Base-by-base conservation (phyloP, 23 tunicate species). In the Trididemnum clinides region DNA sequence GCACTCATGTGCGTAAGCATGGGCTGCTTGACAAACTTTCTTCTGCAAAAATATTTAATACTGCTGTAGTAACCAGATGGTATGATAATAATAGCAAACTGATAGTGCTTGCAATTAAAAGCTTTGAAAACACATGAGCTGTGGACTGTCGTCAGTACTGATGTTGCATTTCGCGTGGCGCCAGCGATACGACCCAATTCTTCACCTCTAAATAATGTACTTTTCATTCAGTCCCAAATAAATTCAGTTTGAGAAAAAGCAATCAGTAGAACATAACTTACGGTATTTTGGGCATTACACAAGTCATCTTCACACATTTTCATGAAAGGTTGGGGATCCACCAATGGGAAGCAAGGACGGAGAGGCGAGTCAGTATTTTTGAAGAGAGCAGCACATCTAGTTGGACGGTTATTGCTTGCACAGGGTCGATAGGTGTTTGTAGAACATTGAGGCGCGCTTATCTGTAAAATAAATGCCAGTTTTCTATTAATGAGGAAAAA, bases 261-360 rank as follows among this genome's bases (percentile, higher is more conserved):
- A n/a, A n/a, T n/a, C n/a, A n/a, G n/a, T n/a, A n/a, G n/a, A n/a
- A n/a, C n/a, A n/a, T n/a, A n/a, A n/a, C n/a, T n/a, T n/a, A n/a
- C n/a, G n/a, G n/a, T n/a, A n/a, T n/a, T n/a, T n/a, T n/a, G 2
- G 38, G 36, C 32, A 38, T 73, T 5, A 76, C 95, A 95, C 74
- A 82, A 50, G 39, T 95, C 99, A 27, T 58, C 73, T 3, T 20
- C 22, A 74, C 95, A 95, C 99, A 87, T 95, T 21, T 75, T 28
- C 89, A 84, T 65, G 87, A 84, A 95, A 63, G 96, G 84, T 72
- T 75, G 31, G 26, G 99, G 92, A 79, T 87, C 85, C 35, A 90
- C 93, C 29, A 96, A 38, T 19, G 92, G 88, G 90, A 91, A 91
- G 83, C 99, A 96, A 1, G 96, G 29, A 23, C 91, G 85, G 64